Percentiles rank a stretch among this genome's conserved stretches.
These are phyloP conservation scores for Lottia scabra DNA, from an alignment of 2,888 invertebrate species.

Conservation along the genomic window DNA sequence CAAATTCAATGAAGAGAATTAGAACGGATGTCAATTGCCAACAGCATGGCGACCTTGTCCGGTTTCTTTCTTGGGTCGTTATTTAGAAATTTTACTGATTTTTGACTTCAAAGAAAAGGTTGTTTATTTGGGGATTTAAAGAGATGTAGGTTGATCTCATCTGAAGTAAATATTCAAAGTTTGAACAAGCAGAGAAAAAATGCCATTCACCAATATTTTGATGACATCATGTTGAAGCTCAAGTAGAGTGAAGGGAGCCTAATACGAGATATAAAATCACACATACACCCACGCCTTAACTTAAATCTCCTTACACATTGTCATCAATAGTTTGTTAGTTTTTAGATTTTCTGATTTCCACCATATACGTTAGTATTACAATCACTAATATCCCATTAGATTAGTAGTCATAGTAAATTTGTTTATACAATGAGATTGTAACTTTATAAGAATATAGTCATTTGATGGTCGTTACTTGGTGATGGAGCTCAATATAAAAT, in stretches of 20 bases:
- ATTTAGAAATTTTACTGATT: slow-evolving; percentile 3
- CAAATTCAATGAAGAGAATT: no score
- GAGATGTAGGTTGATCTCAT: background rate
- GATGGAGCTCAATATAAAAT: no score
- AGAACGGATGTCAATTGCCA: no score
- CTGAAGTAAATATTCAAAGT: background rate
- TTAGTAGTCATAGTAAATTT: no score
- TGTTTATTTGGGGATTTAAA: background rate
- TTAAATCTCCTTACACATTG: background rate
- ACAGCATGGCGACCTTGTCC: background rate
- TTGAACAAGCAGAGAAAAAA: background rate
- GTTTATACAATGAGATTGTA: no score
- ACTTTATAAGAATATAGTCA: no score
- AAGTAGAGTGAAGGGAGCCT: background rate
- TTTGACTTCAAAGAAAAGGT: slow-evolving; percentile 2
- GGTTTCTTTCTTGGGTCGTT: background rate
- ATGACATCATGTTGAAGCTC: background rate
- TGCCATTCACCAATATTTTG: slow-evolving; percentile 4
- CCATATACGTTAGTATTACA: no score
- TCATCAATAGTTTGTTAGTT: background rate
- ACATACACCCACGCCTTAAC: background rate
- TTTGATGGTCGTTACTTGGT: no score
- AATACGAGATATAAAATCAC: slow-evolving; percentile 1
- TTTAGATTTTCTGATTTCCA: no score
- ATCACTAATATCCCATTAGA: no score